Evolutionary conservation across 1,140 invertebrate genomes (phyloP).

Genomic region (Matsumurasca onukii): DNA sequence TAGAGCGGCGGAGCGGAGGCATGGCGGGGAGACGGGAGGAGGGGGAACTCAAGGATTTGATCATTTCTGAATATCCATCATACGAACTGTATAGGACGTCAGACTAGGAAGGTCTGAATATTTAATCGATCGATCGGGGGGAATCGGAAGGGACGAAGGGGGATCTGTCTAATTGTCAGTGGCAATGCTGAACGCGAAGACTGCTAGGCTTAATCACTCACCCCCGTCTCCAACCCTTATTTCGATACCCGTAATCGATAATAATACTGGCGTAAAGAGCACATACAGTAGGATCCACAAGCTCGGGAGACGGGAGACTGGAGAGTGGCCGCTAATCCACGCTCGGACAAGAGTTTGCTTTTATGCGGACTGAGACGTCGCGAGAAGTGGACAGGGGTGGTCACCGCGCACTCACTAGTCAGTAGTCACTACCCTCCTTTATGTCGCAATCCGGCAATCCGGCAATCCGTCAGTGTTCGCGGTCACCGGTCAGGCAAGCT

Average conservation of each 20-base stretch:
- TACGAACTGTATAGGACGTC: constrained; percentile 33
- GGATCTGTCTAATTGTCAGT: constrained; percentile 43
- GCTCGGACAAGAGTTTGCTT: constrained; percentile 6
- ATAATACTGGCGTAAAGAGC: constrained; percentile 41
- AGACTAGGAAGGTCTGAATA: constrained; percentile 36
- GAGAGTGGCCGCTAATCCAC: background rate
- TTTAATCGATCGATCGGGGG: constrained; percentile 39
- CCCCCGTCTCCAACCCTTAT: constrained; percentile 29
- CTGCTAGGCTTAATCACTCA: constrained; percentile 42
- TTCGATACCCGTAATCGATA: constrained; percentile 43
- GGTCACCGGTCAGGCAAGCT: too few species aligned
- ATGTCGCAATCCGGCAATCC: background rate
- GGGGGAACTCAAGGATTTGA: constrained; percentile 39
- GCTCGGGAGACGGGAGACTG: too few species aligned
- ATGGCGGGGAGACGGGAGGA: too few species aligned
- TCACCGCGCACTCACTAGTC: too few species aligned
- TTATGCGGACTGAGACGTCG: background rate
- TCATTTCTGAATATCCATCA: constrained; percentile 35
- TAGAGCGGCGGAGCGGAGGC: too few species aligned
- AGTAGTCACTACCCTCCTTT: too few species aligned
- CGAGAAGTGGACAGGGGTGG: constrained; percentile 3
- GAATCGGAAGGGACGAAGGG: constrained; percentile 30
- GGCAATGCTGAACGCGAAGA: constrained; percentile 38
- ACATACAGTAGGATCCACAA: constrained; percentile 20
- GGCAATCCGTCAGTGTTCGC: background rate